phyloP scores from a whole-genome alignment of 2,113 vertebrate genomes.

The Mola mola region DNA sequence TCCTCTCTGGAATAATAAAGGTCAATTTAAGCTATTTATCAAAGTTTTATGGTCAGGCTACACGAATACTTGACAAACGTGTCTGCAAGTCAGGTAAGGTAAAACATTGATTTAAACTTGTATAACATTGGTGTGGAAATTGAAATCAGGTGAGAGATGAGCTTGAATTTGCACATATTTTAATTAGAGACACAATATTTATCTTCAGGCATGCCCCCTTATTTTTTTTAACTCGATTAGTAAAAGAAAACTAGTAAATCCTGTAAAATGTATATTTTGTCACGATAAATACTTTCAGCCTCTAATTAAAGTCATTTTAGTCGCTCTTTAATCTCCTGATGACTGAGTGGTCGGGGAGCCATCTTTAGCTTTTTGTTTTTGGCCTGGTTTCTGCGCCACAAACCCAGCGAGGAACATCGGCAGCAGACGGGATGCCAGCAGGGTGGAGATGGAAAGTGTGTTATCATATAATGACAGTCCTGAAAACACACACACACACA shows the following conservation, averaged over 20 bases:
- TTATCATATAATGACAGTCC: slow-evolving; percentile 64
- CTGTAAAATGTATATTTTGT: slow-evolving; percentile 19
- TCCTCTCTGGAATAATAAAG: no score
- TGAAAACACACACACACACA: slow-evolving; percentile 6
- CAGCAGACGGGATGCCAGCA: slow-evolving; percentile 36
- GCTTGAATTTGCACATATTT: no score
- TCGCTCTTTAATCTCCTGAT: slow-evolving; percentile 25
- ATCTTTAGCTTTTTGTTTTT: slow-evolving; percentile 25
- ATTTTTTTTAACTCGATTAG: slow-evolving; percentile 1
- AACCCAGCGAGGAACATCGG: slow-evolving; percentile 25
- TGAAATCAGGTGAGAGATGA: neutral
- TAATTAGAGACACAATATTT: neutral
- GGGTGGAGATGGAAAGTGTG: slow-evolving; percentile 51
- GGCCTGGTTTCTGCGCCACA: slow-evolving; percentile 33
- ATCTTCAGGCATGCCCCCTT: no score
- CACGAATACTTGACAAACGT: no score
- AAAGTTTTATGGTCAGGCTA: no score
- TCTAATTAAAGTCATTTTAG: slow-evolving; percentile 47
- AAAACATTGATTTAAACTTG: no score
- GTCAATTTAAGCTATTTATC: no score
- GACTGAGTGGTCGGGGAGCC: slow-evolving; percentile 13
- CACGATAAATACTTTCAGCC: slow-evolving; percentile 9
- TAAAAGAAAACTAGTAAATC: slow-evolving; percentile 11
- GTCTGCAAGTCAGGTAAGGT: no score
- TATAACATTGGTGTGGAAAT: neutral